These are phyloP conservation scores for Cathartes aura DNA, from an alignment of 2,113 vertebrate species.

Conservation along the genomic window DNA sequence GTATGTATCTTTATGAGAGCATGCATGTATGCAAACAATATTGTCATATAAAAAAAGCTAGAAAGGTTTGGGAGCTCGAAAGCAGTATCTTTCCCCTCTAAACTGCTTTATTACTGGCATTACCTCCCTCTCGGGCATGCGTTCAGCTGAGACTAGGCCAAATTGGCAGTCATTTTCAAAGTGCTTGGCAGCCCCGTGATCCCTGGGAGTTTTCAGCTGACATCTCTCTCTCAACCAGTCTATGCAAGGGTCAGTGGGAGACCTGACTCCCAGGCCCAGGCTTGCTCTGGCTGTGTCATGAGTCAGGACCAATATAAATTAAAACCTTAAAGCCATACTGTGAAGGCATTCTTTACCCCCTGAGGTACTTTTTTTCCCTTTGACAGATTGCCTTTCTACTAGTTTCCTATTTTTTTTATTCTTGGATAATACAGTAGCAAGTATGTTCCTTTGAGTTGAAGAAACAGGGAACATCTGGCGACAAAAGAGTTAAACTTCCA, in stretches of 20 bases:
- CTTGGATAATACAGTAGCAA: constrained; percentile 60
- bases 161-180: constrained; percentile 93
- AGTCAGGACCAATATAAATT: constrained; percentile 89
- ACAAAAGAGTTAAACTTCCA: constrained; percentile 82
- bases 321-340: constrained; percentile 86
- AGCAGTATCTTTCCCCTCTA: constrained; percentile 87
- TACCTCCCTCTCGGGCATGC: constrained; percentile 83
- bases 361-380: constrained; percentile 66
- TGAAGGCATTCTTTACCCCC: constrained; percentile 82
- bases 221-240: constrained; percentile 82
- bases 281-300: constrained; percentile 82
- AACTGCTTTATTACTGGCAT: constrained; percentile 90
- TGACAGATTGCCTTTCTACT: constrained; percentile 81
- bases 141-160: constrained; percentile 92
- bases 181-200: constrained; percentile 87
- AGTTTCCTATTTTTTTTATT: constrained; percentile 56
- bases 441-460: constrained; percentile 67
- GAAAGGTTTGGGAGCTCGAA: constrained; percentile 74
- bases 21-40: background rate
- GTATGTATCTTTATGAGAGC: background rate
- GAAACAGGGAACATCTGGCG: constrained; percentile 68
- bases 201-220: constrained; percentile 85
- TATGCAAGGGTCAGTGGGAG: constrained; percentile 85
- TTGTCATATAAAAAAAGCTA: constrained; percentile 40
- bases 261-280: constrained; percentile 81